Base-by-base conservation (phyloP, 2,888 invertebrate species). In the Nomada hirtipes region DNA sequence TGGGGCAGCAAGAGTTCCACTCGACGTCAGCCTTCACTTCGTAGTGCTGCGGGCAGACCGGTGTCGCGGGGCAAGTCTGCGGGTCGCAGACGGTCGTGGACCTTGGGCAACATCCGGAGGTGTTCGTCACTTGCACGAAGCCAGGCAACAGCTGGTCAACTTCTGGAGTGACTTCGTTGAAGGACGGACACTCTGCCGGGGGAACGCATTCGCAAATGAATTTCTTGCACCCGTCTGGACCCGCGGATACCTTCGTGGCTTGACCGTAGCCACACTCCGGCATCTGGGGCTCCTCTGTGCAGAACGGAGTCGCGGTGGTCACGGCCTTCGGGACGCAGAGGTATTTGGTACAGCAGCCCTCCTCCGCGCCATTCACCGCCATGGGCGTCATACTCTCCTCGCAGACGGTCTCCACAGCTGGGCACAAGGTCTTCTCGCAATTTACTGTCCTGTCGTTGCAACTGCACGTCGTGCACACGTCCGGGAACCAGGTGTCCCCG, bases 131-230 rank as follows among this genome's bases (percentile, higher is more conserved):
- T 47, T 95, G 94, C 80, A 95, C 95, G 94, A 96, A 96, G 23
- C 97, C 97, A 0, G 95, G 95, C 84, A 96, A 95, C 26, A 96
- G 88, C 44, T 94, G 94, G 4, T 90, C 87, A 20, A 94, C 93
- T 71, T 94, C 95, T 1, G 95, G 89, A 0, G 92, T 91, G 3
- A 86, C 13, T 2, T 84, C 76, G 9, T 96, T 95, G 2, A 88
- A 13, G 4, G 23, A 2, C 0, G 89, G 86, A 90, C 98, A 98
- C 84, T 97, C 96, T 60, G 96, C 96, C 4, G 94, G 92, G 0
- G 97, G 97, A 90, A 96, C 96, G 90, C 98, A 98, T 94, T 97
- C 97, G 90, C 98, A 98, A 81, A 97, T 95, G 84, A 96, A 97
- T 87, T 96, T 96, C 50, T 95, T 95, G 93, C 98, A 98, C 7